A percentile compares a stretch with the other conserved stretches of the same genome.
phyloP scores from a whole-genome alignment of 1,140 invertebrate species.

The Trigoniulus corallinus region DNA sequence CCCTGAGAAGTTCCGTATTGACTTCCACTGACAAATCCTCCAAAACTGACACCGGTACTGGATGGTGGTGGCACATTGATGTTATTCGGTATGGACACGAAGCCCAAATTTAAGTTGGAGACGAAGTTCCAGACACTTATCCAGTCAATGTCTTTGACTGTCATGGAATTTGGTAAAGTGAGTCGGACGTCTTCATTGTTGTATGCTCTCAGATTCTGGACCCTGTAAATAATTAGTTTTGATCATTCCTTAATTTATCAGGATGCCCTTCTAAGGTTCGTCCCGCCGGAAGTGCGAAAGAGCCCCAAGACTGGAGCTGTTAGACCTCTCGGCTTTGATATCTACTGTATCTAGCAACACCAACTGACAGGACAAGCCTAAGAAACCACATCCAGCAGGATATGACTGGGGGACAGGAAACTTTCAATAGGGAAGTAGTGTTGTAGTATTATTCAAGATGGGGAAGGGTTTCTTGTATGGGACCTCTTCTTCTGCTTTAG shows the following conservation, averaged over 20 bases:
- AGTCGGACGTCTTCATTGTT: conserved; percentile 77
- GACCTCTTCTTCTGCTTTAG: too few relatives aligned
- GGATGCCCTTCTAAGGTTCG: too few relatives aligned
- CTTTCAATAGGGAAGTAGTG: too few relatives aligned
- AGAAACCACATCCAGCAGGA: too few relatives aligned
- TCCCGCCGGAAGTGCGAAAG: too few relatives aligned
- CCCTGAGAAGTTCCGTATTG: neutral
- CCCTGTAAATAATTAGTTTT: conserved; percentile 28
- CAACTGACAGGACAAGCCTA: too few relatives aligned
- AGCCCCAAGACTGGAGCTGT: neutral
- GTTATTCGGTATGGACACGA: conserved; percentile 71
- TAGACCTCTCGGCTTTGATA: too few relatives aligned
- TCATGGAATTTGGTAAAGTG: conserved; percentile 62
- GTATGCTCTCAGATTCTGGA: conserved; percentile 59
- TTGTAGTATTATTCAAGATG: too few relatives aligned
- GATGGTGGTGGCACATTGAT: conserved; percentile 60
- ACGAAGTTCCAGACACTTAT: conserved; percentile 61
- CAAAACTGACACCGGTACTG: neutral
- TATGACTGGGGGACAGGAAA: too few relatives aligned
- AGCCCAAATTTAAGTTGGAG: conserved; percentile 74
- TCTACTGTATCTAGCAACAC: too few relatives aligned
- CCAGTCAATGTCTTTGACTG: conserved; percentile 83
- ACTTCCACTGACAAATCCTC: neutral
- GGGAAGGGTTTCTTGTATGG: too few relatives aligned
- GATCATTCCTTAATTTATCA: neutral